phyloP scores from a whole-genome alignment of 2,797 vertebrate species.

The Oceanodroma leucorhoa region DNA sequence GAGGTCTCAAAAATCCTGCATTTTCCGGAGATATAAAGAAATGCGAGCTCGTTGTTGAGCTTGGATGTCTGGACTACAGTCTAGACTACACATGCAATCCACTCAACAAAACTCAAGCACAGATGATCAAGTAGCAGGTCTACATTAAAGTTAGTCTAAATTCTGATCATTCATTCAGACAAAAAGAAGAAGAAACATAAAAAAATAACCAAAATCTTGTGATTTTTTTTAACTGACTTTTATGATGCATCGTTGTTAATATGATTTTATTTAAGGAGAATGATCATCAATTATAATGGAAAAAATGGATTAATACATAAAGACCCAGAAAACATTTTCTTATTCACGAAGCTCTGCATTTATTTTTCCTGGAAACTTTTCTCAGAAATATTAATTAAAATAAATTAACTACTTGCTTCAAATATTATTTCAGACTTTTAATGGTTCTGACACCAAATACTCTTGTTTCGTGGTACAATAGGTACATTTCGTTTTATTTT shows the following conservation, averaged over 20 bases:
- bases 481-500: not conserved
- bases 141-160: not conserved
- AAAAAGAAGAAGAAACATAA: not conserved
- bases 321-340: not conserved
- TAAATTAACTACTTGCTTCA: not conserved
- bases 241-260: not conserved
- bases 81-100: not conserved
- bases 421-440: not conserved
- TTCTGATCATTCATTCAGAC: not conserved
- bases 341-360: not conserved
- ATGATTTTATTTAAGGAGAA: not conserved
- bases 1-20: not conserved
- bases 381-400: constrained; percentile 6
- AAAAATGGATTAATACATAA: not conserved
- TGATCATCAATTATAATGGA: not conserved
- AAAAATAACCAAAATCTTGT: not conserved
- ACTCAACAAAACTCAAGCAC: not conserved
- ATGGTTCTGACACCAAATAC: not conserved
- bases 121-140: not conserved
- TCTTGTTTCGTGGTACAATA: not conserved
- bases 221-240: not conserved
- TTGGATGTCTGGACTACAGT: not conserved
- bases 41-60: not conserved
- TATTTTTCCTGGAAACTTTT: not conserved
- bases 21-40: not conserved